Percentiles rank a stretch among this genome's conserved stretches.
phyloP scores from a whole-genome alignment of 2,888 invertebrate species.

The Amorpha juglandis region DNA sequence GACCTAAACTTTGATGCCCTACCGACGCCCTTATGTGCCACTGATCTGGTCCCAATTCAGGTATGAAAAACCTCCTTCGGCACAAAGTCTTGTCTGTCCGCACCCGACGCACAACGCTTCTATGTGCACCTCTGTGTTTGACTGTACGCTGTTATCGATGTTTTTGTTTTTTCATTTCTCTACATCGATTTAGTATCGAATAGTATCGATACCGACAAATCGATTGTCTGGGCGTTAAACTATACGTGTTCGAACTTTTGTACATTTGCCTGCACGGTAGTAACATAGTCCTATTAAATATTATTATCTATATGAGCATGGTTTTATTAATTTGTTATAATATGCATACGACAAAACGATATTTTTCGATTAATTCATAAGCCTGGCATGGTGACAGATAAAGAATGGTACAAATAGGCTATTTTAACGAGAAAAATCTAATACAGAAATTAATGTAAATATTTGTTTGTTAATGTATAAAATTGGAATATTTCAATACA shows the following conservation, averaged over 20 bases:
- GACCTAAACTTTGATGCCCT: conserved; percentile 82
- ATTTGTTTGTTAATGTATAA: conserved; percentile 30
- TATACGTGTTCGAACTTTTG: conserved; percentile 23
- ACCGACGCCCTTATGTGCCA: conserved; percentile 78
- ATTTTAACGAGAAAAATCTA: conserved; percentile 9
- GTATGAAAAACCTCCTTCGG: conserved; percentile 77
- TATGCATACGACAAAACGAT: conserved; percentile 19
- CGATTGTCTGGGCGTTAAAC: conserved; percentile 15
- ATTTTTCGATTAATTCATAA: conserved; percentile 27
- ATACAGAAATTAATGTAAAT: conserved; percentile 22
- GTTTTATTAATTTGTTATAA: conserved; percentile 38
- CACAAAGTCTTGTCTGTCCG: conserved; percentile 66
- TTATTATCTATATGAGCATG: conserved; percentile 45
- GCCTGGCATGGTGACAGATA: conserved; percentile 35
- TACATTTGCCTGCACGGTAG: conserved; percentile 31
- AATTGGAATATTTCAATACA: conserved; percentile 25
- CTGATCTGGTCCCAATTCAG: conserved; percentile 82
- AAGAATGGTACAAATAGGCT: conserved; percentile 42
- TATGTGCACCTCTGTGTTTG: conserved; percentile 66
- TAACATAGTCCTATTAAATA: conserved; percentile 12
- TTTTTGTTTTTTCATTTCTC: conserved; percentile 24
- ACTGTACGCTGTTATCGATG: conserved; percentile 26
- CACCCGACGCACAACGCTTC: conserved; percentile 75
- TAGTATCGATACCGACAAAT: conserved; percentile 11
- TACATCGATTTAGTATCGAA: conserved; percentile 23